These are phyloP conservation scores for Drymodes brunneopygia DNA, from an alignment of 2,113 vertebrate genomes.

Conservation along the genomic window DNA sequence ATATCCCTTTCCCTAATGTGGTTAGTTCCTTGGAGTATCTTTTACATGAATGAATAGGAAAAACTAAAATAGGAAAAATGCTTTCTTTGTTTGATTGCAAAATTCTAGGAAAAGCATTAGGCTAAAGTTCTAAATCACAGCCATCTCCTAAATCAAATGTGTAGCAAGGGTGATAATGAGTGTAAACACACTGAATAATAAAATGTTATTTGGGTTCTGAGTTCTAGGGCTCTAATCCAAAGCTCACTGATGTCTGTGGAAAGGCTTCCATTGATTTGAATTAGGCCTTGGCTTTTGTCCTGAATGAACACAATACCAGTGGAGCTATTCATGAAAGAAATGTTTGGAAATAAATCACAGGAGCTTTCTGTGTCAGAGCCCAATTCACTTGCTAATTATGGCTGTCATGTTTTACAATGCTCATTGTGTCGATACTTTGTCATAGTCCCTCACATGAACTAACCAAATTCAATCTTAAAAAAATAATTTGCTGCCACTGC, in stretches of 20 bases:
- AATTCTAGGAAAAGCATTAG: slow-evolving; percentile 31
- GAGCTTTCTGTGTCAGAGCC: background rate
- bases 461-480: background rate
- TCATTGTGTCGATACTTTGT: background rate
- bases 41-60: background rate
- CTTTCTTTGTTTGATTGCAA: slow-evolving; percentile 14
- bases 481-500: background rate
- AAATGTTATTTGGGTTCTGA: background rate
- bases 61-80: background rate
- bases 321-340: slow-evolving; percentile 3
- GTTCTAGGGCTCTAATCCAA: slow-evolving; percentile 32
- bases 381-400: slow-evolving; percentile 22
- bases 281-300: slow-evolving; percentile 41
- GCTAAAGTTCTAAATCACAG: slow-evolving; percentile 36
- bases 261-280: slow-evolving; percentile 24
- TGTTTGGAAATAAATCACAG: slow-evolving; percentile 38
- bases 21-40: background rate
- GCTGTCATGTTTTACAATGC: background rate
- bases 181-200: slow-evolving; percentile 12
- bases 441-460: background rate
- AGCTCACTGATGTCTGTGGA: background rate
- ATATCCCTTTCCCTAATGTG: background rate
- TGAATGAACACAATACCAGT: slow-evolving; percentile 20
- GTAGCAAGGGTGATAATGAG: slow-evolving; percentile 24
- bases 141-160: slow-evolving; percentile 3